Conservation (phyloP, 1,140 invertebrate genomes). For the Helicoverpa armigera region DNA sequence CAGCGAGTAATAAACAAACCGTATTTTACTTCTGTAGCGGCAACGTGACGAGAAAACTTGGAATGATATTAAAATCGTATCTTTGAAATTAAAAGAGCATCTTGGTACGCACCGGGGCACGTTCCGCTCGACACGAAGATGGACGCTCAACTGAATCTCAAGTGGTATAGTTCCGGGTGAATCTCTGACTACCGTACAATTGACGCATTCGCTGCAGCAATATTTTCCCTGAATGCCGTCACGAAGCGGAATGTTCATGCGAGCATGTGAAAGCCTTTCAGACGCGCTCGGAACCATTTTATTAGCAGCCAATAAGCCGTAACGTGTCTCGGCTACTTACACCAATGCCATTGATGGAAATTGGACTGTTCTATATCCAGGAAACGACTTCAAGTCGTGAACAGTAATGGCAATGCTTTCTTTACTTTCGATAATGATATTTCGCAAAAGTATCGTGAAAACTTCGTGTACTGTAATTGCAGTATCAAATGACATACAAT, state of each 20-base stretch:
- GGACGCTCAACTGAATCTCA: constrained; percentile 56
- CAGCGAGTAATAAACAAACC: constrained; percentile 41
- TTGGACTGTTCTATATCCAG: constrained; percentile 23
- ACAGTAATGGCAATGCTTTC: neutral
- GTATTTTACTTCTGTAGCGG: constrained; percentile 16
- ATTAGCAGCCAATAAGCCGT: constrained; percentile 61
- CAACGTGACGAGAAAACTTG: constrained; percentile 10
- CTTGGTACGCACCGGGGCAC: constrained; percentile 20
- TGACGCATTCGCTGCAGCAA: constrained; percentile 55
- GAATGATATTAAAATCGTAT: constrained; percentile 12
- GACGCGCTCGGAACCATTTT: constrained; percentile 55
- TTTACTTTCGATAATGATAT: constrained; percentile 8
- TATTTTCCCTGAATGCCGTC: constrained; percentile 61
- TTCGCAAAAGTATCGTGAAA: neutral
- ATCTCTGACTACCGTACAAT: constrained; percentile 55
- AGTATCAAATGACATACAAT: neutral
- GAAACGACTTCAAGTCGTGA: neutral
- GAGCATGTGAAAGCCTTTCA: constrained; percentile 62
- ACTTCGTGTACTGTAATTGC: neutral
- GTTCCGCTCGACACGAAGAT: constrained; percentile 41
- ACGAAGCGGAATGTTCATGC: constrained; percentile 55
- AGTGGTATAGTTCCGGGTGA: constrained; percentile 24
- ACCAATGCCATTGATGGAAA: constrained; percentile 31
- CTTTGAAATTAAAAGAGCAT: too few relatives aligned
- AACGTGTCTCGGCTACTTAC: constrained; percentile 36